Evolutionary conservation across 2,797 vertebrate species (phyloP).

Genomic region (Sardinella longiceps): DNA sequence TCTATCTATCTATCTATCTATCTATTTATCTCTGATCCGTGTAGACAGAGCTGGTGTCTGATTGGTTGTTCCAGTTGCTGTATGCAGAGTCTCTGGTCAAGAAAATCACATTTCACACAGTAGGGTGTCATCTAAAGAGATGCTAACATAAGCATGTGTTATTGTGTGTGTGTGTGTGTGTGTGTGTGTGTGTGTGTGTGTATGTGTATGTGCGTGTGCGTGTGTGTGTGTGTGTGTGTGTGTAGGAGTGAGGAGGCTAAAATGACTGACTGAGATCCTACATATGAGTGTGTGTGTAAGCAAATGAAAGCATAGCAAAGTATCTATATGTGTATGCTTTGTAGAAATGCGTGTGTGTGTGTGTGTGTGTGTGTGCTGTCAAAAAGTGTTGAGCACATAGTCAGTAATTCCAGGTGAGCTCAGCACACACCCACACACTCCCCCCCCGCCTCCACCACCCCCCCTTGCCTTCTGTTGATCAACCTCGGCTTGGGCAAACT

Average conservation of each 20-base stretch:
- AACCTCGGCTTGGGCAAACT: not conserved
- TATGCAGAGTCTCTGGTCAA: not conserved
- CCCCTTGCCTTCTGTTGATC: constrained; percentile 34
- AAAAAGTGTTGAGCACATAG: constrained; percentile 34
- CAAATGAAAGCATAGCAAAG: too few species aligned
- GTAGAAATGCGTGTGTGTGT: not conserved
- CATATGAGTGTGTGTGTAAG: not conserved
- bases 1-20: too few species aligned
- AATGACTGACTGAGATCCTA: too few species aligned
- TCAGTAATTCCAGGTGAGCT: constrained; percentile 35
- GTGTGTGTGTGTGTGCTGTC: constrained; percentile 17
- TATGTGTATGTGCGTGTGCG: not conserved
- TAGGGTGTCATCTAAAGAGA: not conserved
- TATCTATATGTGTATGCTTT: constrained; percentile 14
- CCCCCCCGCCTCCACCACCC: constrained; percentile 34
- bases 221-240: not conserved
- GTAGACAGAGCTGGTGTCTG: too few species aligned
- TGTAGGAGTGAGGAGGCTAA: constrained; percentile 8
- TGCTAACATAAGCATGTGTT: not conserved
- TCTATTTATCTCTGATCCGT: too few species aligned
- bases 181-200: not conserved
- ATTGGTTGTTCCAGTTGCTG: too few species aligned
- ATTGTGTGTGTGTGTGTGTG: not conserved
- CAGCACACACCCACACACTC: constrained; percentile 43
- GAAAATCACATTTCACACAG: not conserved